phyloP scores from a whole-genome alignment of 2,888 invertebrate species.

The Disparrhopalites patrizii region DNA sequence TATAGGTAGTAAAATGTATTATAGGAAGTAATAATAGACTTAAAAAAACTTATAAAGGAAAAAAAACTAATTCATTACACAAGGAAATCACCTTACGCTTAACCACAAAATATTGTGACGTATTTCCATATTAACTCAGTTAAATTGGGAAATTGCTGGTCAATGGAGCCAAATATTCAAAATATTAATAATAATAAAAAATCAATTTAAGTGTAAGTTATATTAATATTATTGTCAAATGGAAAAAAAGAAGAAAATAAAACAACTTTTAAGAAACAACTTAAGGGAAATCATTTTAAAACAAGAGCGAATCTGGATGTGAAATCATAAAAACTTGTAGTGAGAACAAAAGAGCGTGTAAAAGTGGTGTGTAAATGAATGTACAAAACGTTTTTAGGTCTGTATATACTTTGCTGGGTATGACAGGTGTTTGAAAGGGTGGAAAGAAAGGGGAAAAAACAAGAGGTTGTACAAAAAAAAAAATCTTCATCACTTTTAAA shows the following conservation, averaged over 20 bases:
- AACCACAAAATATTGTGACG: constrained; percentile 3
- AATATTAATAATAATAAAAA: not conserved
- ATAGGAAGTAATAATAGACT: too few relatives aligned
- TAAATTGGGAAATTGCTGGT: constrained; percentile 15
- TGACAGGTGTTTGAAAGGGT: too few relatives aligned
- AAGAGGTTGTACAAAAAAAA: too few relatives aligned
- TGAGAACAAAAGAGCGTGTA: not conserved
- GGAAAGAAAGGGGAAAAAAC: too few relatives aligned
- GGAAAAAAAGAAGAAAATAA: not conserved
- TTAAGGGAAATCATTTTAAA: not conserved
- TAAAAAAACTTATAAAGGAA: not conserved
- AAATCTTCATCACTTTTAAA: too few relatives aligned
- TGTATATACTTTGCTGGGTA: too few relatives aligned
- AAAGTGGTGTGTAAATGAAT: not conserved
- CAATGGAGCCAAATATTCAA: constrained; percentile 22
- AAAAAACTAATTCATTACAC: constrained; percentile 5
- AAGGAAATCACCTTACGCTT: constrained; percentile 17
- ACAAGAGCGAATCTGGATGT: not conserved
- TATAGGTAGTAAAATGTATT: too few relatives aligned
- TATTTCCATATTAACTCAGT: constrained; percentile 7
- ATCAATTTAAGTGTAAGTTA: not conserved
- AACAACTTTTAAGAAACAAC: not conserved
- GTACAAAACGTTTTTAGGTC: too few relatives aligned
- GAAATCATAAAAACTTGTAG: not conserved
- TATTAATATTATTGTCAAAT: too few relatives aligned